A percentile compares a stretch with the other conserved stretches of the same genome.
Evolutionary conservation across 2,888 invertebrate species (phyloP).

Genomic region (Pherbina coryleti): DNA sequence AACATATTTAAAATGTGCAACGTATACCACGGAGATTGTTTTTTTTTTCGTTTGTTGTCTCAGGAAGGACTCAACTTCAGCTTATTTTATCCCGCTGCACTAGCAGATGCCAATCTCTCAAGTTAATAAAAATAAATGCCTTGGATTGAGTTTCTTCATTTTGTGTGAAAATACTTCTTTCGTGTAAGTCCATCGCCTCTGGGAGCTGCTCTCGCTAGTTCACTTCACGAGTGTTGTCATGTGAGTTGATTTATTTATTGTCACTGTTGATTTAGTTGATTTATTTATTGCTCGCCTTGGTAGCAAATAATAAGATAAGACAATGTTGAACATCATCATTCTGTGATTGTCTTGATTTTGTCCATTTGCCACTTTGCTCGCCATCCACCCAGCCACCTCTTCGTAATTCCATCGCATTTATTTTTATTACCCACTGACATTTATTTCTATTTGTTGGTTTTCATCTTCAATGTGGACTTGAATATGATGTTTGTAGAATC

Average conservation of each 20-base stretch:
- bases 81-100: neutral
- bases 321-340: conserved; percentile 4
- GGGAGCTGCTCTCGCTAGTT: neutral
- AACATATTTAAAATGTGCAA: neutral
- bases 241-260: conserved; percentile 33
- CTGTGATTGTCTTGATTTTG: neutral
- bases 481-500: conserved; percentile 44
- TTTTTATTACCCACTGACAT: conserved; percentile 69
- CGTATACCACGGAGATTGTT: neutral
- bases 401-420: conserved; percentile 59
- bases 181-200: neutral
- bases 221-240: neutral
- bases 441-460: conserved; percentile 66
- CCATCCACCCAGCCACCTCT: neutral
- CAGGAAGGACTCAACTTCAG: no score
- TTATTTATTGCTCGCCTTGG: neutral
- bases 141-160: neutral
- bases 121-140: conserved; percentile 32
- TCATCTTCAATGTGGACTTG: conserved; percentile 48
- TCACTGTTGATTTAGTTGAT: no score
- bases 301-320: conserved; percentile 8
- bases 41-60: neutral
- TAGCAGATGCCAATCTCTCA: conserved; percentile 7
- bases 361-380: neutral
- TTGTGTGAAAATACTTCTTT: neutral